phyloP scores from a whole-genome alignment of 1,140 invertebrate genomes.

The Drosophila pseudoananassae region DNA sequence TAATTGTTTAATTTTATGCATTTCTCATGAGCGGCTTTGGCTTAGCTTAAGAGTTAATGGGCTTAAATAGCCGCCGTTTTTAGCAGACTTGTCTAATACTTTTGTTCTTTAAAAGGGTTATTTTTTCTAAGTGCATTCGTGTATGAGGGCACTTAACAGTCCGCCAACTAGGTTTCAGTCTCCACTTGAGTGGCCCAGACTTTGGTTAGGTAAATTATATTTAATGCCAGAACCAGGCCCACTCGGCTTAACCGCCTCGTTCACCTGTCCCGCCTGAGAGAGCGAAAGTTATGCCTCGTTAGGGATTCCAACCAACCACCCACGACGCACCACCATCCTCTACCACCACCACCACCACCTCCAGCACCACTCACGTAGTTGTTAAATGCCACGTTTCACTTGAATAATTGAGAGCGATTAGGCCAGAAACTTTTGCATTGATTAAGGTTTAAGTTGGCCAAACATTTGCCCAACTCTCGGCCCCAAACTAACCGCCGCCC shows the following conservation, averaged over 20 bases:
- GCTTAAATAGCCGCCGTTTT: too few relatives aligned
- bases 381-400: slow-evolving; percentile 83
- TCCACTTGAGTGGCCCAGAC: slow-evolving; percentile 54
- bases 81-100: too few relatives aligned
- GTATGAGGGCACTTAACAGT: slow-evolving; percentile 53
- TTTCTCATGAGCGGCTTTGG: not conserved
- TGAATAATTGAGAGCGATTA: slow-evolving; percentile 83
- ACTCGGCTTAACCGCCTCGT: slow-evolving; percentile 1
- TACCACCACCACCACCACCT: not conserved
- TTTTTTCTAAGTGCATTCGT: slow-evolving; percentile 15
- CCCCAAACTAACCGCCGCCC: slow-evolving; percentile 20
- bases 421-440: slow-evolving; percentile 83
- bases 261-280: slow-evolving; percentile 35
- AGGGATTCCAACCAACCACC: slow-evolving; percentile 40
- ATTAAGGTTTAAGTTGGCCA: slow-evolving; percentile 82
- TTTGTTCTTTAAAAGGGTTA: too few relatives aligned
- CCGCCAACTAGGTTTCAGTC: slow-evolving; percentile 38
- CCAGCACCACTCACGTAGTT: slow-evolving; percentile 74
- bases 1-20: not conserved
- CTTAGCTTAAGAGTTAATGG: too few relatives aligned
- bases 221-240: slow-evolving; percentile 32
- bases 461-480: slow-evolving; percentile 66
- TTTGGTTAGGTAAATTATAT: slow-evolving; percentile 58
- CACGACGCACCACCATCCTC: not conserved
- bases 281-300: slow-evolving; percentile 80